Percentiles rank a stretch among this genome's conserved stretches.
These are phyloP conservation scores for Neomonachus schauinslandi DNA, from an alignment of 2,113 vertebrate species.

Conservation along the genomic window DNA sequence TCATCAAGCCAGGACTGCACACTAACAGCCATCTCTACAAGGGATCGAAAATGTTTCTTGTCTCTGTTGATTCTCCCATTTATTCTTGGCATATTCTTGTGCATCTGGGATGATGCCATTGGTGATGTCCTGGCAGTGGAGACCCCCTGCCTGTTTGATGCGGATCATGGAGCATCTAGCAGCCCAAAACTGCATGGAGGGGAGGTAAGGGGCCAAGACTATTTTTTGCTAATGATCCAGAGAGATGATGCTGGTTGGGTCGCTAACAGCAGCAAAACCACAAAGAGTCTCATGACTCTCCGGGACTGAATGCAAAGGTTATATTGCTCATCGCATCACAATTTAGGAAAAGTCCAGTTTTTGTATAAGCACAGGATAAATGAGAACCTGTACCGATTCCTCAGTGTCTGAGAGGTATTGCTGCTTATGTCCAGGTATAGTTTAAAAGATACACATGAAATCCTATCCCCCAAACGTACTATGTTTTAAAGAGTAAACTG, in stretches of 20 bases:
- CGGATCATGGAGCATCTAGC: not conserved
- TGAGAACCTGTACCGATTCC: not conserved
- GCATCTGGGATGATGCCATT: not conserved
- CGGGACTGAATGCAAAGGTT: not conserved
- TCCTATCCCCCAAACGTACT: not conserved
- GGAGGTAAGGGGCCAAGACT: not conserved
- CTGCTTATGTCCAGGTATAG: not conserved
- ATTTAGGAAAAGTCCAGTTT: not conserved
- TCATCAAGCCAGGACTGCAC: slow-evolving; percentile 27
- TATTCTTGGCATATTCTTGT: not conserved
- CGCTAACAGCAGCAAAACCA: not conserved
- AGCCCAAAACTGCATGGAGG: not conserved
- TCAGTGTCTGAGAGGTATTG: not conserved
- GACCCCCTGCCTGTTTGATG: not conserved
- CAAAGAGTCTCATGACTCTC: not conserved
- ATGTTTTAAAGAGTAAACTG: not conserved
- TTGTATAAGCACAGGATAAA: not conserved
- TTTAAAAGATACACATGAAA: not conserved
- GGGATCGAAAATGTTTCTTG: not conserved
- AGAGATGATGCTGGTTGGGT: not conserved
- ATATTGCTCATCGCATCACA: rapidly evolving
- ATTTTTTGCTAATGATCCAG: not conserved
- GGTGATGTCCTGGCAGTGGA: not conserved
- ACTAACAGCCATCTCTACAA: not conserved
- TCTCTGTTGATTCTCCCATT: not conserved